Conservation (phyloP, 2,888 invertebrate genomes). For the Flabesymbios commensalis region DNA sequence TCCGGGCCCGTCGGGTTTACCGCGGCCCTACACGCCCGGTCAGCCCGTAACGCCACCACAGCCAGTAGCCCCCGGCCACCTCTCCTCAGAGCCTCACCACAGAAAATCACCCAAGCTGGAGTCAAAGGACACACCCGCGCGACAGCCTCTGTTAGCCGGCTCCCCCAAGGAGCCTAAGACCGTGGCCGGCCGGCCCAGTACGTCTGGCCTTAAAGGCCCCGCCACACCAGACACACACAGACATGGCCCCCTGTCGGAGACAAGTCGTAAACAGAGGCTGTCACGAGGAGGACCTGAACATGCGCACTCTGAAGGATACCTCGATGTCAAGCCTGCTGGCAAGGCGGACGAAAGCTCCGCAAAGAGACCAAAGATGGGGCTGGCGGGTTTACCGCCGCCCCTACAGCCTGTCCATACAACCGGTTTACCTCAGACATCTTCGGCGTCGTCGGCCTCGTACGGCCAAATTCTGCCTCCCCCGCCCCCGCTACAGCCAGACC, state of each 20-base stretch:
- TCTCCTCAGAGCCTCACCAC: not conserved
- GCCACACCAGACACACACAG: too few species aligned
- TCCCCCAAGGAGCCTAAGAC: not conserved
- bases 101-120: not conserved
- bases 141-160: not conserved
- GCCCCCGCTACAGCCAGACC: slow-evolving; percentile 9
- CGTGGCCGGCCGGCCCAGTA: too few species aligned
- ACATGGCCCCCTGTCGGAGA: too few species aligned
- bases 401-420: not conserved
- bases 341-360: not conserved
- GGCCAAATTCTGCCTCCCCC: slow-evolving; percentile 2
- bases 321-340: not conserved
- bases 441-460: not conserved
- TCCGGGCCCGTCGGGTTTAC: not conserved
- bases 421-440: not conserved
- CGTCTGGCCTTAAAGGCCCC: too few species aligned
- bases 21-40: not conserved
- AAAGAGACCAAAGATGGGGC: not conserved
- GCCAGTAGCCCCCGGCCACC: not conserved
- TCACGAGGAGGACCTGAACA: too few species aligned
- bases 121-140: too few species aligned
- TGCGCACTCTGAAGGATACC: not conserved
- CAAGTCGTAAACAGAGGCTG: too few species aligned
- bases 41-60: not conserved
- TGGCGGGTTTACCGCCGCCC: too few species aligned